phyloP scores from a whole-genome alignment of 2,113 vertebrate genomes.

The Phrynosoma platyrhinos region DNA sequence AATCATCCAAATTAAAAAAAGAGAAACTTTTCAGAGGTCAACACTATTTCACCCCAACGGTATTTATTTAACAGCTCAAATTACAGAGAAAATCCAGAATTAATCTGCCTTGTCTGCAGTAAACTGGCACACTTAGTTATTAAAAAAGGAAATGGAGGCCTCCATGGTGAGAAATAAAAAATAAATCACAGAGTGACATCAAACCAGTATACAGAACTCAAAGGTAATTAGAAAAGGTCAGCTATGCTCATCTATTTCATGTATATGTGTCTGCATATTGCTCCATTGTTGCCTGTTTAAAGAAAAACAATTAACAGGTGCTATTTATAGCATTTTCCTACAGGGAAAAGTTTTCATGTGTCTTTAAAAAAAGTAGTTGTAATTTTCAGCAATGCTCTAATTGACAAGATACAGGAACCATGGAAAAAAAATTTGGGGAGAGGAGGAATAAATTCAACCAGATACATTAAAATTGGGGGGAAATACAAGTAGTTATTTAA shows the following conservation, averaged over 20 bases:
- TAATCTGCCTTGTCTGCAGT: constrained; percentile 56
- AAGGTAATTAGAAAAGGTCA: constrained; percentile 66
- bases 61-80: constrained; percentile 75
- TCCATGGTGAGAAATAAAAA: constrained; percentile 66
- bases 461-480: background rate
- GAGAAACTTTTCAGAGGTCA: constrained; percentile 63
- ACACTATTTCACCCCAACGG: constrained; percentile 63
- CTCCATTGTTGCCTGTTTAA: constrained; percentile 36
- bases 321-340: constrained; percentile 9
- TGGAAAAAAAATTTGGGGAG: background rate
- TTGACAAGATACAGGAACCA: constrained; percentile 32
- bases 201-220: constrained; percentile 60
- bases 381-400: constrained; percentile 50
- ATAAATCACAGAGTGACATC: constrained; percentile 61
- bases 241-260: constrained; percentile 56
- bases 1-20: constrained; percentile 49
- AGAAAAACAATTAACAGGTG: constrained; percentile 54
- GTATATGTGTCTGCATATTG: constrained; percentile 45
- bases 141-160: constrained; percentile 63
- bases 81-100: constrained; percentile 71
- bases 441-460: constrained; percentile 25
- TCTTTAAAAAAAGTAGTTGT: background rate
- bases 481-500: constrained; percentile 1
- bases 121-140: constrained; percentile 60
- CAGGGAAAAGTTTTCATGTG: no score